Evolutionary conservation across 2,113 vertebrate genomes (phyloP).

Genomic region (Nannospalax galili): DNA sequence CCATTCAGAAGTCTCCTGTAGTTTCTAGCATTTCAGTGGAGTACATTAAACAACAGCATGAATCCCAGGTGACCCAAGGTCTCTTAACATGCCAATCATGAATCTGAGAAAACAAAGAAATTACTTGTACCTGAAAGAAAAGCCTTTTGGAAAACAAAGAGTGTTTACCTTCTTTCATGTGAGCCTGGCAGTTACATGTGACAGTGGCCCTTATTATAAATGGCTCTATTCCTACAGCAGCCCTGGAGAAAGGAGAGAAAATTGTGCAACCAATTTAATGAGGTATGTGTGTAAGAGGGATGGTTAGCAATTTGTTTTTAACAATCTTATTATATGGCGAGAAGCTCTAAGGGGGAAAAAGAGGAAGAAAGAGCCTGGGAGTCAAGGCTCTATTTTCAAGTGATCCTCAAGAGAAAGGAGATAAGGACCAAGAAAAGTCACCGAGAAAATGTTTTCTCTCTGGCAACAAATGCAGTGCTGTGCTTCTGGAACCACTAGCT

Average conservation of each 20-base stretch:
- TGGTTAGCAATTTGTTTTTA: conserved; percentile 81
- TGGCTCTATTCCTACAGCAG: conserved; percentile 78
- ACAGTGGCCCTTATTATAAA: conserved; percentile 61
- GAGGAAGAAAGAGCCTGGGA: not conserved
- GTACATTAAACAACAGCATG: conserved; percentile 63
- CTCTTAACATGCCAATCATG: conserved; percentile 62
- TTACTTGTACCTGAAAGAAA: conserved; percentile 48
- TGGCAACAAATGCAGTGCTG: conserved; percentile 67
- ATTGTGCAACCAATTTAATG: conserved; percentile 82
- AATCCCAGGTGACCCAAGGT: conserved; percentile 38
- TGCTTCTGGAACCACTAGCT: conserved; percentile 42
- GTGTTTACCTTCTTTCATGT: conserved; percentile 34
- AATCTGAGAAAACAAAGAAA: conserved; percentile 64
- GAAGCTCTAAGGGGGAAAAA: conserved; percentile 71
- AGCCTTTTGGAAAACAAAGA: conserved; percentile 57
- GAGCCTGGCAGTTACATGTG: conserved; percentile 56
- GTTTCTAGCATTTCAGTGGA: conserved; percentile 36
- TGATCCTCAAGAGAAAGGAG: conserved; percentile 72
- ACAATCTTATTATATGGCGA: conserved; percentile 74
- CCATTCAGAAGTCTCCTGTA: conserved; percentile 26
- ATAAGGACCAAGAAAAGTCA: conserved; percentile 71
- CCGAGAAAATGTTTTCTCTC: conserved; percentile 76
- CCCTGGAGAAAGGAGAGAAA: conserved; percentile 81
- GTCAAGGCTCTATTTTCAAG: conserved; percentile 77
- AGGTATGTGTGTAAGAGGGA: conserved; percentile 75